Evolutionary conservation across 2,797 vertebrate genomes (phyloP).

Genomic region (Cossypha dichroa): DNA sequence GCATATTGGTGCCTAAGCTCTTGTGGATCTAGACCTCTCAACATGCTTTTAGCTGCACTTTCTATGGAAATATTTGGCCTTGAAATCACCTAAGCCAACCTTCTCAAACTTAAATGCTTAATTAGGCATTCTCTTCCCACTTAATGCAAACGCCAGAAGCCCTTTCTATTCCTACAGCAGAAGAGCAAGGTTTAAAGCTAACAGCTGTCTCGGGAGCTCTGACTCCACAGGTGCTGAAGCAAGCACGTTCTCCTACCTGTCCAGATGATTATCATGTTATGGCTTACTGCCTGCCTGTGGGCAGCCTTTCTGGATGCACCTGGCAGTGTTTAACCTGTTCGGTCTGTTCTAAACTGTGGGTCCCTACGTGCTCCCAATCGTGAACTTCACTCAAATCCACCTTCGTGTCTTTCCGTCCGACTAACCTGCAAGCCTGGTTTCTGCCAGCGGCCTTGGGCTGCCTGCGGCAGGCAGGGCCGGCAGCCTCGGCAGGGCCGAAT

Average conservation of each 20-base stretch:
- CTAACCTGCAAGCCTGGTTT: not conserved
- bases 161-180: not conserved
- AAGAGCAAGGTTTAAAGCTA: not conserved
- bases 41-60: not conserved
- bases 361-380: not conserved
- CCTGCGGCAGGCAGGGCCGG: not conserved
- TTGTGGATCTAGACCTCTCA: not conserved
- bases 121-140: not conserved
- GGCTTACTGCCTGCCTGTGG: not conserved
- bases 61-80: not conserved
- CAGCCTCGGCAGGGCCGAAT: not conserved
- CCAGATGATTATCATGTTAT: conserved; percentile 12
- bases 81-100: not conserved
- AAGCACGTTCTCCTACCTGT: not conserved
- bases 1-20: not conserved
- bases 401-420: not conserved
- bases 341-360: not conserved
- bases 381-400: not conserved
- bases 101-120: not conserved
- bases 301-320: not conserved
- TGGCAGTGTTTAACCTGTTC: not conserved
- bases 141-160: not conserved
- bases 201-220: not conserved
- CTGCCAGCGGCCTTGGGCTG: not conserved
- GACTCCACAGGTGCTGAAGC: not conserved